Conservation (phyloP, 2,113 vertebrate species). For the Sorex araneus region DNA sequence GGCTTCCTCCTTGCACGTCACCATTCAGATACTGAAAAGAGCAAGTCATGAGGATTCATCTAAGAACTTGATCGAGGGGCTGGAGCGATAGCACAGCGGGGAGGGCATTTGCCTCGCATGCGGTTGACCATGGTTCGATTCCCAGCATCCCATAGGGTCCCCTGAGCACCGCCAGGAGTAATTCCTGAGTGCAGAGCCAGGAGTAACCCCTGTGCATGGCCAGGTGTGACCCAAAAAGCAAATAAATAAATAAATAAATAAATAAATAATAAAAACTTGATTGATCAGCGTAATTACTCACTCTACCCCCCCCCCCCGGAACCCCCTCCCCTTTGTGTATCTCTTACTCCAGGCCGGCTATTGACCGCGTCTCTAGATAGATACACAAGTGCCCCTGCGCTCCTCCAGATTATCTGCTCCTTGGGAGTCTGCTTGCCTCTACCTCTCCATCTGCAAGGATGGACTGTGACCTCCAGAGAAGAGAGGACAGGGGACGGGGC, state of each 20-base stretch:
- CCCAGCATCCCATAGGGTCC: too few species aligned
- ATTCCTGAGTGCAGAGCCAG: too few species aligned
- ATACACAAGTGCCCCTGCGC: neutral
- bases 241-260: too few species aligned
- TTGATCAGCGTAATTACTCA: neutral
- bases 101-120: too few species aligned
- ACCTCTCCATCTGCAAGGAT: neutral
- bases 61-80: neutral
- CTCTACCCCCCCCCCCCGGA: neutral
- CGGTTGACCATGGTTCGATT: too few species aligned
- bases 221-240: too few species aligned
- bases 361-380: neutral
- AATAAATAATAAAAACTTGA: conserved; percentile 13
- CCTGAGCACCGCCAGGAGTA: too few species aligned
- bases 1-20: neutral
- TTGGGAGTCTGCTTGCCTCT: neutral
- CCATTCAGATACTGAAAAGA: conserved; percentile 42
- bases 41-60: neutral
- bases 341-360: neutral
- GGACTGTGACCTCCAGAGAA: neutral
- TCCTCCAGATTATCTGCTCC: neutral
- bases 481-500: neutral
- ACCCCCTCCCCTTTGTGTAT: neutral
- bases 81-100: too few species aligned
- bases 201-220: too few species aligned